Conservation (phyloP, 2,797 vertebrate genomes). For the Protonibea diacanthus region DNA sequence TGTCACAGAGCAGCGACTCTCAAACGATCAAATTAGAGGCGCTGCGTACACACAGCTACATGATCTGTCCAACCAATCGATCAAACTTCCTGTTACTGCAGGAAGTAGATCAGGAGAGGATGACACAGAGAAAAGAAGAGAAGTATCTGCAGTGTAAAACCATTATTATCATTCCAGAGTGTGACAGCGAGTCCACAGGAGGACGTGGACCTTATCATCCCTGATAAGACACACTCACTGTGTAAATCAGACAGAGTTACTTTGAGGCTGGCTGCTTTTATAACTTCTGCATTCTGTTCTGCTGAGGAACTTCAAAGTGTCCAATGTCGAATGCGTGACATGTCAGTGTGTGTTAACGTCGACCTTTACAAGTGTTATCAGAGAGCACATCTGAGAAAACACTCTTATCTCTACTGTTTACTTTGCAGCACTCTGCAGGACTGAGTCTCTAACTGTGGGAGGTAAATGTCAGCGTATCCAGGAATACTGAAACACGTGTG, state of each 20-base stretch:
- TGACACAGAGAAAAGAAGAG: slow-evolving; percentile 1
- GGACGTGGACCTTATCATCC: neutral
- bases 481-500: neutral
- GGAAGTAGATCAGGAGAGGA: neutral
- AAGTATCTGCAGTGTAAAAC: slow-evolving; percentile 23
- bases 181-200: neutral
- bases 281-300: neutral
- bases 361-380: slow-evolving; percentile 11
- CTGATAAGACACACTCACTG: slow-evolving; percentile 16
- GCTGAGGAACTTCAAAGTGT: neutral
- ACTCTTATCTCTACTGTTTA: slow-evolving; percentile 54
- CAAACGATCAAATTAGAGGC: slow-evolving; percentile 11
- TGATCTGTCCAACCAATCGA: neutral
- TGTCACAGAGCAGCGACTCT: slow-evolving; percentile 21
- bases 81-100: slow-evolving; percentile 3
- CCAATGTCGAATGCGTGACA: neutral
- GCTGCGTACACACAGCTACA: neutral
- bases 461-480: slow-evolving; percentile 5
- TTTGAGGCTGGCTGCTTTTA: slow-evolving; percentile 1
- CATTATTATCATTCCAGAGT: neutral
- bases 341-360: neutral
- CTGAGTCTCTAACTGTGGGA: slow-evolving; percentile 19
- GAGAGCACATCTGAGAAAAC: slow-evolving; percentile 23
- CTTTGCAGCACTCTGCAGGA: slow-evolving; percentile 33
- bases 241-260: neutral